Conservation (phyloP, 2,113 vertebrate genomes). For the Hippopotamus amphibius region DNA sequence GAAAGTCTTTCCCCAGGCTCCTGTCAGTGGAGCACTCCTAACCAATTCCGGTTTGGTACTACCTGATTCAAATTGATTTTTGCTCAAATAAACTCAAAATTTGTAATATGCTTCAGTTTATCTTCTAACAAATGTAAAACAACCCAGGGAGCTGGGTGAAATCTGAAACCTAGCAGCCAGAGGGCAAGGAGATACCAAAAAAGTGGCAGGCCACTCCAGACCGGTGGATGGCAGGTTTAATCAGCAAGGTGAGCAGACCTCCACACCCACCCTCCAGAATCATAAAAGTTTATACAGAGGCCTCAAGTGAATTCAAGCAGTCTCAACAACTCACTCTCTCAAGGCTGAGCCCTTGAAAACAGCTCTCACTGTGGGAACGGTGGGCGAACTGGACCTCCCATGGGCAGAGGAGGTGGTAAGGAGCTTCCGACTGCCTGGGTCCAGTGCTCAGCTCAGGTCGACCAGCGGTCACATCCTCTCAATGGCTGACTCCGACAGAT, state of each 20-base stretch:
- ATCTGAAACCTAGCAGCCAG: neutral
- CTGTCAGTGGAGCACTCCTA: neutral
- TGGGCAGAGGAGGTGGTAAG: neutral
- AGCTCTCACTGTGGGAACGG: neutral
- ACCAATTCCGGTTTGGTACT: neutral
- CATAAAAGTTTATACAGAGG: neutral
- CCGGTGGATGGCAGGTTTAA: neutral
- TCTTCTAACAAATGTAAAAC: neutral
- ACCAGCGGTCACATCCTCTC: fast-evolving
- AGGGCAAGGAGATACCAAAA: neutral
- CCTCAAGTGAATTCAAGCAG: neutral
- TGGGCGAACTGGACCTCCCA: neutral
- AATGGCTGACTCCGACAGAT: neutral
- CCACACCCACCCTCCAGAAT: neutral
- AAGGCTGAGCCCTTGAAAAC: neutral
- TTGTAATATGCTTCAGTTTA: neutral
- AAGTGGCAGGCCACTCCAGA: neutral
- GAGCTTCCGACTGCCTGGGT: fast-evolving
- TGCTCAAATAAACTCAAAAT: neutral
- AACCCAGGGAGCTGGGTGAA: neutral
- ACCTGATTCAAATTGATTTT: neutral
- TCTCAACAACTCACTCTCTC: neutral
- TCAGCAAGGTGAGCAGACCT: neutral
- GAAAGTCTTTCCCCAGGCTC: neutral
- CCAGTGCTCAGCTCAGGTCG: fast-evolving